Conservation (phyloP, 2,888 invertebrate species). For the Caenorhabditis parvicauda region DNA sequence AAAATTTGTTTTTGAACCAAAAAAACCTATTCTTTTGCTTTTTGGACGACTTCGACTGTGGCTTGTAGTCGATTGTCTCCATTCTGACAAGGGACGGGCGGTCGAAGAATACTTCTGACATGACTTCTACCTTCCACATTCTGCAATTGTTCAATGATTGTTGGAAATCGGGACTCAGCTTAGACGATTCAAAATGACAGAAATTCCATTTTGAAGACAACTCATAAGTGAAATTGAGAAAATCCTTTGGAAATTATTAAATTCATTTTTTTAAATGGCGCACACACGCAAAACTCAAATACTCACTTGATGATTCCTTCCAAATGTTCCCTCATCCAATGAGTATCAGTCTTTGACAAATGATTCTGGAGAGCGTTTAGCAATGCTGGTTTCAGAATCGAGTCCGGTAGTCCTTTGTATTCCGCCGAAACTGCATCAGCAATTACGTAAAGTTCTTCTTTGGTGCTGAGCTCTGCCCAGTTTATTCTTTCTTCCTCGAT, state of each 20-base stretch:
- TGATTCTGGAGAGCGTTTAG: slow-evolving; percentile 26
- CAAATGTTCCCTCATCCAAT: slow-evolving; percentile 38
- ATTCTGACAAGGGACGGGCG: slow-evolving; percentile 32
- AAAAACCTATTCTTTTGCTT: slow-evolving; percentile 10
- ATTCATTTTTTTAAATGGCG: neutral
- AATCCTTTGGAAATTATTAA: too few relatives aligned
- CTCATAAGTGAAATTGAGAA: neutral
- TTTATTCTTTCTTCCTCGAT: slow-evolving; percentile 29
- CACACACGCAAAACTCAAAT: too few relatives aligned
- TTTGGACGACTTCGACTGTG: slow-evolving; percentile 6
- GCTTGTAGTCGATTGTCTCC: slow-evolving; percentile 29
- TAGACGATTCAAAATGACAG: too few relatives aligned
- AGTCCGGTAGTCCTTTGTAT: slow-evolving; percentile 38
- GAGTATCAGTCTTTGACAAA: slow-evolving; percentile 18
- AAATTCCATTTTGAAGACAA: neutral
- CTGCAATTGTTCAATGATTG: slow-evolving; percentile 18
- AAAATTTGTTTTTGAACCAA: neutral
- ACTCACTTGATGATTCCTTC: slow-evolving; percentile 18
- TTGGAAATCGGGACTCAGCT: neutral
- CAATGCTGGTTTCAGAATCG: slow-evolving; percentile 40
- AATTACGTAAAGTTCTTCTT: slow-evolving; percentile 31
- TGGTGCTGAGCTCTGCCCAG: slow-evolving; percentile 34
- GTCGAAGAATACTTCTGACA: slow-evolving; percentile 21
- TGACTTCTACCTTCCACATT: slow-evolving; percentile 38
- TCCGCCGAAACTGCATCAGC: slow-evolving; percentile 29